Evolutionary conservation across 1,140 invertebrate genomes (phyloP).

Genomic region (Cydia strobilella): DNA sequence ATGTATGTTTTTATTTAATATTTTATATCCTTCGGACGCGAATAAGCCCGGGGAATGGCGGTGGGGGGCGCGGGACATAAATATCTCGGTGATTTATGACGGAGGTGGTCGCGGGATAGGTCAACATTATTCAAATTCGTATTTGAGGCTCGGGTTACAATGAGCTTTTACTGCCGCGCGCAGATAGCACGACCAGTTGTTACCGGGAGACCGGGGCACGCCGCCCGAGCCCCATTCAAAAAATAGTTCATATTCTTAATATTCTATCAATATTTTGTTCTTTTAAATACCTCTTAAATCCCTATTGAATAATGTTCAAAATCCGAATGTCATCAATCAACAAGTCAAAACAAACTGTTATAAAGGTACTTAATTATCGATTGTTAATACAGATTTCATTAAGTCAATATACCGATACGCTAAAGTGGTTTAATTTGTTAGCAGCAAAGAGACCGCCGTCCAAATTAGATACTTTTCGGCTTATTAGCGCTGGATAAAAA

Average conservation of each 20-base stretch:
- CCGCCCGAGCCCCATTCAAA: neutral
- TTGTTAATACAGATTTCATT: constrained; percentile 76
- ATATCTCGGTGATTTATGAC: constrained; percentile 79
- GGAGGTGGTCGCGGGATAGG: constrained; percentile 78
- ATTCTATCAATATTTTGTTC: neutral
- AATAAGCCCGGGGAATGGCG: constrained; percentile 52
- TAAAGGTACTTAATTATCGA: constrained; percentile 75
- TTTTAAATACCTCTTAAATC: constrained; percentile 35
- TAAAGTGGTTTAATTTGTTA: constrained; percentile 78
- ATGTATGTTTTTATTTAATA: constrained; percentile 79
- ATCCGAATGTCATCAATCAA: constrained; percentile 40
- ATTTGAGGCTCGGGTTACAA: constrained; percentile 78
- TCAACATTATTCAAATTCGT: constrained; percentile 80
- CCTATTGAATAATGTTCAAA: constrained; percentile 28
- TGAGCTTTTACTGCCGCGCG: constrained; percentile 75
- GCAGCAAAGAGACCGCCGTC: constrained; percentile 75
- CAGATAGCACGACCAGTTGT: constrained; percentile 66
- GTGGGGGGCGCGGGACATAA: constrained; percentile 74
- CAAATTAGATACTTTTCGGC: constrained; percentile 77
- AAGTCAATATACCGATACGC: constrained; percentile 64
- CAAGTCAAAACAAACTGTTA: constrained; percentile 61
- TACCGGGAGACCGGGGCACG: neutral
- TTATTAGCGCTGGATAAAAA: constrained; percentile 78
- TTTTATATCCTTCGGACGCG: constrained; percentile 69
- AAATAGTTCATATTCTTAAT: neutral